Evolutionary conservation across 2,888 invertebrate species (phyloP).

Genomic region (Phasia obesa): DNA sequence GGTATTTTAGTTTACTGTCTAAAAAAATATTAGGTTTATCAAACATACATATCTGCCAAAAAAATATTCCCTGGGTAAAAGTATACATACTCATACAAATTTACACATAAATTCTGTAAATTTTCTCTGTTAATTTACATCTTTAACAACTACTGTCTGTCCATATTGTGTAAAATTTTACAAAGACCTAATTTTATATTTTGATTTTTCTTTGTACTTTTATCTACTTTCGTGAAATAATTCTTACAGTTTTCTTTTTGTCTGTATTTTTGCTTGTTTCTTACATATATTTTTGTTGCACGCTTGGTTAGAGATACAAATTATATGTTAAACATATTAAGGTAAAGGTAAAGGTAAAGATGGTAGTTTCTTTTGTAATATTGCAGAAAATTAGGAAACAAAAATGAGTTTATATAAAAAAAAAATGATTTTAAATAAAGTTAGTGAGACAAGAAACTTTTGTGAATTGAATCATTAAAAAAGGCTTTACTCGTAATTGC

Average conservation of each 20-base stretch:
- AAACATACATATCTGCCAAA: too few species aligned
- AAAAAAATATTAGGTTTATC: too few species aligned
- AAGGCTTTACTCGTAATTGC: too few species aligned
- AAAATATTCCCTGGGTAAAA: too few species aligned
- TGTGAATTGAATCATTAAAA: too few species aligned
- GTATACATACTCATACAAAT: not conserved
- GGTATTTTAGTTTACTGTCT: too few species aligned
- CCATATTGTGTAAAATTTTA: slow-evolving; percentile 14
- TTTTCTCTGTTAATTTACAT: slow-evolving; percentile 12
- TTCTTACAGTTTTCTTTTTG: slow-evolving; percentile 1
- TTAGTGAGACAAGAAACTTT: too few species aligned
- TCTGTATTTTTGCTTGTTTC: slow-evolving; percentile 7
- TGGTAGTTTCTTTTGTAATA: not conserved
- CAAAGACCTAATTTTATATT: slow-evolving; percentile 30
- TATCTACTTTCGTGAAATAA: slow-evolving; percentile 31
- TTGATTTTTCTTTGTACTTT: not conserved
- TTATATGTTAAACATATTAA: slow-evolving; percentile 50
- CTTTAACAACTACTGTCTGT: slow-evolving; percentile 16
- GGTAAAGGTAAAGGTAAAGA: slow-evolving; percentile 20
- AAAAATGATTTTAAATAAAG: not conserved
- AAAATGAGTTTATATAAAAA: slow-evolving; percentile 1
- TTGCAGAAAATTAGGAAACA: not conserved
- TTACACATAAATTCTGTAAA: slow-evolving; percentile 15
- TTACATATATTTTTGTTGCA: slow-evolving; percentile 14
- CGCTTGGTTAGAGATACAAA: slow-evolving; percentile 33